Conservation (phyloP, 2,797 vertebrate species). For the Clarias pachynema region DNA sequence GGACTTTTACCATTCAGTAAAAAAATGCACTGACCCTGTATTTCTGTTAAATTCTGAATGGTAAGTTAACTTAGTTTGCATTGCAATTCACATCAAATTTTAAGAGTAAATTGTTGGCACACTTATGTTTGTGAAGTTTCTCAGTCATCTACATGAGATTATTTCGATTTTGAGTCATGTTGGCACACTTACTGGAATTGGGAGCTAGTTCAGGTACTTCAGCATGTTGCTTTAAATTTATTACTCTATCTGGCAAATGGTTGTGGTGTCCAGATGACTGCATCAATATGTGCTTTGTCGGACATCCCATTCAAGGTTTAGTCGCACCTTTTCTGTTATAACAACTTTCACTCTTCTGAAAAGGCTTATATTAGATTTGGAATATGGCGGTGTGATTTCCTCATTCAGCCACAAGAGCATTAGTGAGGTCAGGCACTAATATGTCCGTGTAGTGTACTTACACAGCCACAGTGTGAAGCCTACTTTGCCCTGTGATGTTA, state of each 20-base stretch:
- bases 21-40: background rate
- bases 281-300: background rate
- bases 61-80: background rate
- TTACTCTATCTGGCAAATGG: background rate
- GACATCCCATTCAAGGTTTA: background rate
- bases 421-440: background rate
- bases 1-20: background rate
- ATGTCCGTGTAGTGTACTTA: background rate
- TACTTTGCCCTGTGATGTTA: conserved; percentile 65
- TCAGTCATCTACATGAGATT: too few relatives aligned
- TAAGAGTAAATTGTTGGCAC: background rate
- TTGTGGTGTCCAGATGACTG: background rate
- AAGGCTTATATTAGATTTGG: background rate
- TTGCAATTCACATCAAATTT: too few relatives aligned
- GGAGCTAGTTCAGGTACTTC: background rate
- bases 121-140: background rate
- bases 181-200: background rate
- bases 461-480: conserved; percentile 50
- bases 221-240: background rate
- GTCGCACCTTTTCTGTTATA: background rate
- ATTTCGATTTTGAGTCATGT: too few relatives aligned
- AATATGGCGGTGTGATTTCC: background rate
- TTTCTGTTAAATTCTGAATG: background rate
- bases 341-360: background rate
- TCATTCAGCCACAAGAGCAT: background rate